phyloP scores from a whole-genome alignment of 2,888 invertebrate species.

The Smittia sp. region DNA sequence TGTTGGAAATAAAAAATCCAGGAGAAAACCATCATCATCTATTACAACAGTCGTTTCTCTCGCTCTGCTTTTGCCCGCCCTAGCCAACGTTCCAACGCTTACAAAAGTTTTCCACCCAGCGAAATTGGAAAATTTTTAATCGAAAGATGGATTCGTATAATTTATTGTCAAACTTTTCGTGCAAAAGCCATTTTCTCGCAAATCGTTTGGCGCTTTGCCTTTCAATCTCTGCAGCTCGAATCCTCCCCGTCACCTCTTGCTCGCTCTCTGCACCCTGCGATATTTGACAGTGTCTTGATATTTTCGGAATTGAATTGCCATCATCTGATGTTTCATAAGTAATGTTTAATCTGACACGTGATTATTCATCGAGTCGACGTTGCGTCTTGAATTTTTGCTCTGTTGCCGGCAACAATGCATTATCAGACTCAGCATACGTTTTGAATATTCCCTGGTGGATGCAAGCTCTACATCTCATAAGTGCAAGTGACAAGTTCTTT shows the following conservation, averaged over 20 bases:
- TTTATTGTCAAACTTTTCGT: constrained; percentile 23
- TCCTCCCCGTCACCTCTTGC: background rate
- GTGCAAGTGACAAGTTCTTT: background rate
- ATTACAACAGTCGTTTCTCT: constrained; percentile 15
- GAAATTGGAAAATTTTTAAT: constrained; percentile 27
- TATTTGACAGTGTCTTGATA: constrained; percentile 23
- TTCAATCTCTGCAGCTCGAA: background rate
- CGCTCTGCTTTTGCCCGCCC: background rate
- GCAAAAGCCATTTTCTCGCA: constrained; percentile 5
- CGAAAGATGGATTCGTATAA: constrained; percentile 31
- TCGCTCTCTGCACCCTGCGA: background rate
- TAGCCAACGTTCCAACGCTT: background rate
- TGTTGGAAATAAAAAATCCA: background rate
- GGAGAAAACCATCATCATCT: constrained; percentile 25
- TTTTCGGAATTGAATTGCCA: constrained; percentile 27
- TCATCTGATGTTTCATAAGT: background rate
- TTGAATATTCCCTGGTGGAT: background rate
- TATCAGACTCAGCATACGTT: background rate
- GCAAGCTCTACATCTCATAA: background rate
- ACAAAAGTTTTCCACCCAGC: constrained; percentile 17
- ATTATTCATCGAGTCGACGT: constrained; percentile 23
- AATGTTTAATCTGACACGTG: constrained; percentile 38
- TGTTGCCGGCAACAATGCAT: too few species aligned
- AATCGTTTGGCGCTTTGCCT: background rate
- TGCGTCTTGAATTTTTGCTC: too few species aligned